Base-by-base conservation (phyloP, 2,888 invertebrate species). In the Dryocosmus kuriphilus region DNA sequence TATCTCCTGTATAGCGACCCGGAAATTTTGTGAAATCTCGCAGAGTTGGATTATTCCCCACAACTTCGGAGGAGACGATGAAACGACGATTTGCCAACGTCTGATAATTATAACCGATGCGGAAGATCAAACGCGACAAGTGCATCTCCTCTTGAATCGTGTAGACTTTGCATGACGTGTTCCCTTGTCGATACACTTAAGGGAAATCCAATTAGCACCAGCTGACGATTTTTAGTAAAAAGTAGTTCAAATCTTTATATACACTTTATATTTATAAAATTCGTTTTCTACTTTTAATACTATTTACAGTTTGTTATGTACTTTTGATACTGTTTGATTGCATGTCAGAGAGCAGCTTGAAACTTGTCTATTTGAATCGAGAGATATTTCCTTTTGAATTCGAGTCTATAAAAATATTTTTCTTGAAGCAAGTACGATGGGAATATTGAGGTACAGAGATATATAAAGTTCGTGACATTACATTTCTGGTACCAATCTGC, bases 1-100 rank as follows among this genome's bases (percentile, higher is more conserved):
- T 71, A 71, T 71, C 51, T 71, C 30, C n/a, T 71, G 51, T 27
- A 46, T 14, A 46, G 67, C 24, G n/a, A 71, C 71, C 11, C 46
- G 51, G 30, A 71, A 71, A 71, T 71, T 71, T 71, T 71, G 30
- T 71, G 71, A 71, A 71, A 71, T 71, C 71, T 71, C 51, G 46
- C 71, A 71, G 71, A 71, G 71, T 16, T 71, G 19, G 51, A 71
- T 71, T 71, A 71, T 71, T 71, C 46, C 71, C 51, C 30, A 27
- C 24, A 71, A 11, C 30, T 71, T 67, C 41, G 24, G 2, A 41
- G 65, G 27, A 67, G 27, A 30, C 30, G 71, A 71, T 51, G 71
- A 71, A 51, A 71, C 51, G 51, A 71, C 46, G 71, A 71, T 30
- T 71, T 71, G 71, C 71, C 30, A 51, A 71, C 51, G 46, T 71